Evolutionary conservation across 2,797 vertebrate species (phyloP).

Genomic region (Nasua narica): DNA sequence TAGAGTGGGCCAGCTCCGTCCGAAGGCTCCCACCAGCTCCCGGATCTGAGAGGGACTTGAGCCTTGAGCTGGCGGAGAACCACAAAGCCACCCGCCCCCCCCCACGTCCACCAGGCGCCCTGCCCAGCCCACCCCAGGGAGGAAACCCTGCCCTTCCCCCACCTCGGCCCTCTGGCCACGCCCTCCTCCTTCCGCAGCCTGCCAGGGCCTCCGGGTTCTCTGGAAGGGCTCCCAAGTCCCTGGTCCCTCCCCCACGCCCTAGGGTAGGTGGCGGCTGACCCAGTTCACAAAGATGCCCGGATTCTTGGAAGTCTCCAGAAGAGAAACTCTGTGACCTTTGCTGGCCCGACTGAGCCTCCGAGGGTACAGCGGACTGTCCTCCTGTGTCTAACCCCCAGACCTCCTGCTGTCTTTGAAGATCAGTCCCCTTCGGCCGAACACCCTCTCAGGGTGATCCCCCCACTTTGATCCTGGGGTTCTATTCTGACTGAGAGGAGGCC

Average conservation of each 20-base stretch:
- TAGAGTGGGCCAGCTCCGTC: neutral
- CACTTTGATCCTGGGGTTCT: neutral
- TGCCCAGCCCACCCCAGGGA: neutral
- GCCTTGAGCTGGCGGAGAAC: neutral
- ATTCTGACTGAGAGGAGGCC: neutral
- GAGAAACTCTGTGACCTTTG: neutral
- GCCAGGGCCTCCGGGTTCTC: neutral
- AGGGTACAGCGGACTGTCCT: neutral
- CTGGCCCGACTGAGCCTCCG: neutral
- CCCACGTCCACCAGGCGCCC: rapidly evolving
- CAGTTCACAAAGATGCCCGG: neutral
- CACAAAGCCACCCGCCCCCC: neutral
- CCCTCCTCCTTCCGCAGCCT: neutral
- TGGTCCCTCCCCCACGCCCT: neutral
- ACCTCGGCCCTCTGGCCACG: rapidly evolving
- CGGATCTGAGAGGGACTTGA: neutral
- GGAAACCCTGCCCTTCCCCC: neutral
- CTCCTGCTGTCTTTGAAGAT: neutral
- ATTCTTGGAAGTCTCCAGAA: constrained; percentile 39
- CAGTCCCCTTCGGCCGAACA: neutral
- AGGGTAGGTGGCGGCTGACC: neutral
- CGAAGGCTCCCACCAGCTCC: neutral
- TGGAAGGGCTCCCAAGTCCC: neutral
- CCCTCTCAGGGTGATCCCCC: neutral
- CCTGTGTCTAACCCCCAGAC: neutral